Evolutionary conservation across 2,888 invertebrate species (phyloP).

Genomic region (Siphlonurus alternatus): DNA sequence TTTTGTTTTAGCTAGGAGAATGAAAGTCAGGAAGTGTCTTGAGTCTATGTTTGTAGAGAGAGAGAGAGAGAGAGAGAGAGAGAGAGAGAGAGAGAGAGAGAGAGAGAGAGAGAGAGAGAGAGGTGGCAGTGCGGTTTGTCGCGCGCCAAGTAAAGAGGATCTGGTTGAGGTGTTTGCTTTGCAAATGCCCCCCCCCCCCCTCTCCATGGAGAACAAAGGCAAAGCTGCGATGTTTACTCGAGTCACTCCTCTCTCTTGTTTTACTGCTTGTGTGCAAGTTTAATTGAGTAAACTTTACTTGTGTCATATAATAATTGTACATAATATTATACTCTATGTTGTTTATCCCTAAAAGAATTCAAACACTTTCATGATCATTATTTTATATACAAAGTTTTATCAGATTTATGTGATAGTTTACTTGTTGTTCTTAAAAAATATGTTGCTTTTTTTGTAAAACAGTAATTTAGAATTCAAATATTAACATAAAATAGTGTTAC

Average conservation of each 20-base stretch:
- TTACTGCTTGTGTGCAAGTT: not conserved
- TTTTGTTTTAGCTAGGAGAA: too few relatives aligned
- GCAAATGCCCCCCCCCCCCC: not conserved
- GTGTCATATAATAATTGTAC: not conserved
- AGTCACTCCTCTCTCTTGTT: not conserved
- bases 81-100: not conserved
- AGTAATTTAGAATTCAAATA: too few relatives aligned
- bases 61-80: not conserved
- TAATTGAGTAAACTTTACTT: not conserved
- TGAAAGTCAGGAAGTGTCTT: not conserved
- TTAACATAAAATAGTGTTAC: too few relatives aligned
- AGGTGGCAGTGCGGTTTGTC: not conserved
- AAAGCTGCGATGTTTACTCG: not conserved
- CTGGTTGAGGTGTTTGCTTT: not conserved
- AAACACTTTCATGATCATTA: too few relatives aligned
- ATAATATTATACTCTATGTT: not conserved
- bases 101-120: not conserved
- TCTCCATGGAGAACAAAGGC: not conserved
- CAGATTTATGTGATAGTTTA: too few relatives aligned
- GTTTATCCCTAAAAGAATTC: too few relatives aligned
- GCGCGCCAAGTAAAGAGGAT: not conserved
- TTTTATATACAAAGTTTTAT: too few relatives aligned
- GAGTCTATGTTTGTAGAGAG: not conserved
- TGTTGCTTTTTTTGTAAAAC: too few relatives aligned
- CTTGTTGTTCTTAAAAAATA: too few relatives aligned